These are phyloP conservation scores for Prionailurus viverrinus DNA, from an alignment of 2,113 vertebrate species.

Conservation along the genomic window DNA sequence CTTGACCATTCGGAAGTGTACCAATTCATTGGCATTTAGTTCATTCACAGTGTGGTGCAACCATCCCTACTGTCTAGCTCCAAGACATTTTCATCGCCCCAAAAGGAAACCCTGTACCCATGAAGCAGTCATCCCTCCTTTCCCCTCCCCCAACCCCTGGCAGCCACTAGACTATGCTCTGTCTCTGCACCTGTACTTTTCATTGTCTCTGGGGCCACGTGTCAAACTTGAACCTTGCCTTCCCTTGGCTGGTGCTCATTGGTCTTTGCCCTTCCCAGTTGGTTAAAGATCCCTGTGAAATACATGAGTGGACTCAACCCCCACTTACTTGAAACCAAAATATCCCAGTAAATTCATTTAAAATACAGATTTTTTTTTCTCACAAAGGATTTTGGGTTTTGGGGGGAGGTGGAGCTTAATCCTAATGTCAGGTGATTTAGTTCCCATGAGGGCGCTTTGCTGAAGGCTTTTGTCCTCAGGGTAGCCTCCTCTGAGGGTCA, in stretches of 20 bases:
- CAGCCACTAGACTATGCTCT: background rate
- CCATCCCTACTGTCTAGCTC: background rate
- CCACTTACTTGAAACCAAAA: slow-evolving; percentile 47
- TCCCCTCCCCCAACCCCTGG: background rate
- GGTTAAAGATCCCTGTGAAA: background rate
- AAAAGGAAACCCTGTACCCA: background rate
- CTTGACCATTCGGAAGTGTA: background rate
- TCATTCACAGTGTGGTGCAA: background rate
- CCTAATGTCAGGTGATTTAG: slow-evolving; percentile 44
- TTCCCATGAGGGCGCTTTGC: background rate
- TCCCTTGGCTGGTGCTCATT: background rate
- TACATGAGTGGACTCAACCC: background rate
- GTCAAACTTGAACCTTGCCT: background rate
- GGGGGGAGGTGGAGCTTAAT: background rate
- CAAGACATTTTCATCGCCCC: background rate
- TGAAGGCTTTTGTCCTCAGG: slow-evolving; percentile 48
- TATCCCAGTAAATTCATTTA: slow-evolving; percentile 65
- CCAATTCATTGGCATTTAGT: background rate
- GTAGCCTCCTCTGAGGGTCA: background rate
- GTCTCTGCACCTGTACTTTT: background rate
- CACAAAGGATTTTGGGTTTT: slow-evolving; percentile 51
- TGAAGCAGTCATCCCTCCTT: background rate
- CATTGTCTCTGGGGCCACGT: background rate
- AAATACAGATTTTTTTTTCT: slow-evolving; percentile 56
- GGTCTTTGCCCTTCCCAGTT: background rate